A percentile compares a stretch with the other conserved stretches of the same genome.
Evolutionary conservation across 2,888 invertebrate genomes (phyloP).

Genomic region (Hesperia comma): DNA sequence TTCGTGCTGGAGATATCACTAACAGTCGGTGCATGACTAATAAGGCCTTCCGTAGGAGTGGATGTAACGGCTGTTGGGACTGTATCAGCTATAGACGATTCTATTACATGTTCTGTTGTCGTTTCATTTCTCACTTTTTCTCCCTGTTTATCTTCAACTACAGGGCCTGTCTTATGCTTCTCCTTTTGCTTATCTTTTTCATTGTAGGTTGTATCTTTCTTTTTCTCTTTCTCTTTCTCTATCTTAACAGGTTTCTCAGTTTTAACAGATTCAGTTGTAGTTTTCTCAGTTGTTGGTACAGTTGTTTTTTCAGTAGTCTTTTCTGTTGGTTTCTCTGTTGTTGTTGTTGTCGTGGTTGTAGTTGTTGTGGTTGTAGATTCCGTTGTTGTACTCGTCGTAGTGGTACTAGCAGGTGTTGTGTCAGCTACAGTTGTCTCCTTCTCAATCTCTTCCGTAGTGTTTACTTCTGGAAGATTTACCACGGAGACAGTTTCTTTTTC

Average conservation of each 20-base stretch:
- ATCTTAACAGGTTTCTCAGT: slow-evolving; percentile 57
- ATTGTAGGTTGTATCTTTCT: slow-evolving; percentile 57
- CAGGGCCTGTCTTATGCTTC: slow-evolving; percentile 46
- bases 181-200: slow-evolving; percentile 67
- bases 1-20: slow-evolving; percentile 46
- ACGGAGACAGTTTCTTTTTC: slow-evolving; percentile 51
- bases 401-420: slow-evolving; percentile 47
- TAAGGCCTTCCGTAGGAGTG: slow-evolving; percentile 70
- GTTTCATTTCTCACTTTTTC: slow-evolving; percentile 58
- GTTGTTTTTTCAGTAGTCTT: slow-evolving; percentile 49
- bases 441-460: slow-evolving; percentile 54
- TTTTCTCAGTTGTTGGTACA: slow-evolving; percentile 48
- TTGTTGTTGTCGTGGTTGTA: slow-evolving; percentile 46
- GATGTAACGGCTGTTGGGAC: slow-evolving; percentile 53
- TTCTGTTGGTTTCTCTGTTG: slow-evolving; percentile 45
- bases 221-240: slow-evolving; percentile 62
- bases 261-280: slow-evolving; percentile 49
- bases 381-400: slow-evolving; percentile 52
- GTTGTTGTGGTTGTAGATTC: slow-evolving; percentile 51
- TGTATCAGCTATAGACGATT: slow-evolving; percentile 62
- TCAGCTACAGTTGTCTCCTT: slow-evolving; percentile 59
- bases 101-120: slow-evolving; percentile 58
- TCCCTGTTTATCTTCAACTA: slow-evolving; percentile 49
- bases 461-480: slow-evolving; percentile 51
- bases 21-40: slow-evolving; percentile 52